Evolutionary conservation across 2,113 vertebrate genomes (phyloP).

Genomic region (Axis porcinus): DNA sequence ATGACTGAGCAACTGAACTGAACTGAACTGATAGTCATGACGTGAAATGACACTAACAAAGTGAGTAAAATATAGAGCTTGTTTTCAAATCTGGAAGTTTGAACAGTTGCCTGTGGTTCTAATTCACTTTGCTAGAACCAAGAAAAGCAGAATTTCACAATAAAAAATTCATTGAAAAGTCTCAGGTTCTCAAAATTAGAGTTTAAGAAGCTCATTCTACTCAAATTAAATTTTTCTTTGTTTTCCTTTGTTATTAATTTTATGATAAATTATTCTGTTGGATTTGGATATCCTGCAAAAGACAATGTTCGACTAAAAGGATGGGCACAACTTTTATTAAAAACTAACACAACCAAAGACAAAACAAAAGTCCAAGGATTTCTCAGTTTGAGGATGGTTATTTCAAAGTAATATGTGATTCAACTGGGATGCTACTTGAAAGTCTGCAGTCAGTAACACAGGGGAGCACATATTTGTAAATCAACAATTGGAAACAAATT

Average conservation of each 20-base stretch:
- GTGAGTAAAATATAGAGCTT: background rate
- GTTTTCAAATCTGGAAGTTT: background rate
- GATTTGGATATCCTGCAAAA: background rate
- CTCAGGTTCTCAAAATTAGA: background rate
- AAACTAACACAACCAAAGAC: background rate
- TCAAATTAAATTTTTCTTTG: background rate
- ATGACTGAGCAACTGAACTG: background rate
- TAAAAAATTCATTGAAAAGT: background rate
- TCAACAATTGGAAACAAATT: background rate
- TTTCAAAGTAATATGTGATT: background rate
- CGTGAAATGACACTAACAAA: background rate
- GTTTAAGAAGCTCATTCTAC: background rate
- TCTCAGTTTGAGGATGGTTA: background rate
- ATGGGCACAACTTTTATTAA: background rate
- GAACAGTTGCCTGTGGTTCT: background rate
- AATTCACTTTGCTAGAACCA: background rate
- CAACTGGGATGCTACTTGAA: background rate
- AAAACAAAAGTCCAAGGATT: background rate
- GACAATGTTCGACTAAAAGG: background rate
- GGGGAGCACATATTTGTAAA: background rate
- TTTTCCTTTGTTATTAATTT: background rate
- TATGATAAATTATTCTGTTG: background rate
- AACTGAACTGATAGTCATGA: background rate
- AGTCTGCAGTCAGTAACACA: background rate
- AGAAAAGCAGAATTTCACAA: background rate